Evolutionary conservation across 2,797 vertebrate species (phyloP).

Genomic region (Acanthopagrus latus): DNA sequence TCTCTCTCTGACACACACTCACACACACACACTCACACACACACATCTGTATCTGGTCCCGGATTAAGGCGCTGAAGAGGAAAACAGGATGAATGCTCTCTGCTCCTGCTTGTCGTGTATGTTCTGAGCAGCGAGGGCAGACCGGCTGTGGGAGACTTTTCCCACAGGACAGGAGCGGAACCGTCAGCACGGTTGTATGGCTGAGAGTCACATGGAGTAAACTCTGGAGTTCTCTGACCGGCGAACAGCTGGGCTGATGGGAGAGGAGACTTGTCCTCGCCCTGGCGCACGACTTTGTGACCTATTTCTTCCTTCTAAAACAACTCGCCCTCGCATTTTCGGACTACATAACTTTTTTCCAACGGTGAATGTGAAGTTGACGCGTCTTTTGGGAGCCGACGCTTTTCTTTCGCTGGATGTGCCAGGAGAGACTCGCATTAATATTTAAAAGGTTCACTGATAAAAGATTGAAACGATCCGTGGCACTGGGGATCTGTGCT

Average conservation of each 20-base stretch:
- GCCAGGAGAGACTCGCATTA: slow-evolving; percentile 19
- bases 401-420: slow-evolving; percentile 4
- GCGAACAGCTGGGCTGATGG: slow-evolving; percentile 24
- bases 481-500: slow-evolving; percentile 30
- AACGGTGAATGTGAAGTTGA: not conserved
- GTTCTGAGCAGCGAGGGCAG: slow-evolving; percentile 6
- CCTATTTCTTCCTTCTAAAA: slow-evolving; percentile 2
- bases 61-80: not conserved
- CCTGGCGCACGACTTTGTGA: not conserved
- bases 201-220: slow-evolving; percentile 40
- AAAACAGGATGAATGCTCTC: not conserved
- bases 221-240: slow-evolving; percentile 29
- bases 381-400: not conserved
- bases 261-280: not conserved
- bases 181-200: slow-evolving; percentile 4
- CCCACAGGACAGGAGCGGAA: slow-evolving; percentile 19
- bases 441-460: slow-evolving; percentile 40
- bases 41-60: slow-evolving; percentile 43
- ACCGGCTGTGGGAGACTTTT: slow-evolving; percentile 2
- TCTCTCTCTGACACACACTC: slow-evolving; percentile 9
- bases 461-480: slow-evolving; percentile 57
- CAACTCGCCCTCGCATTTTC: not conserved
- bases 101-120: not conserved
- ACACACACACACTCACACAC: slow-evolving; percentile 28
- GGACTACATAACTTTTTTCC: not conserved